phyloP scores from a whole-genome alignment of 2,113 vertebrate species.

The Misgurnus anguillicaudatus region DNA sequence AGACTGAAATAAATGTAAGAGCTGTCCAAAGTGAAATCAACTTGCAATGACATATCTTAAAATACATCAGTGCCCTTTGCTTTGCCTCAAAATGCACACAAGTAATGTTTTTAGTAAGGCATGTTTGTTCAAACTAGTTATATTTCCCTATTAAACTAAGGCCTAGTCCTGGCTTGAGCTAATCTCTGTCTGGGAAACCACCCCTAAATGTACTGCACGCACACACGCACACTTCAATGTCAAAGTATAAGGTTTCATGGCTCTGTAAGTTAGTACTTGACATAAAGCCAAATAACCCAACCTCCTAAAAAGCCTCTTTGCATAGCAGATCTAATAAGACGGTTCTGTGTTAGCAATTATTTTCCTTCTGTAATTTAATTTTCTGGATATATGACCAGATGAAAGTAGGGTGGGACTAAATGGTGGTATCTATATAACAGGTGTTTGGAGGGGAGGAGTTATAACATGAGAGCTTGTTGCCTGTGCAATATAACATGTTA shows the following conservation, averaged over 20 bases:
- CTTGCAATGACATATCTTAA: no score
- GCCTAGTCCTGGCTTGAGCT: no score
- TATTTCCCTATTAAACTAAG: no score
- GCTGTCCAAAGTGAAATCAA: no score
- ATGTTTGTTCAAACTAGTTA: no score
- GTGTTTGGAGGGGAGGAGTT: neutral
- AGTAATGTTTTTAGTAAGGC: no score
- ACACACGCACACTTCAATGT: neutral
- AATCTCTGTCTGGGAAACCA: no score
- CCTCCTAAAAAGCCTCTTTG: neutral
- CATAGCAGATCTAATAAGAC: neutral
- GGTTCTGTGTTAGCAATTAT: neutral
- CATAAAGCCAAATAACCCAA: conserved; percentile 2
- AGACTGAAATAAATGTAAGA: no score
- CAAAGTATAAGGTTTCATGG: neutral
- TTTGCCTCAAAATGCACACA: no score
- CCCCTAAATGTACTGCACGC: no score
- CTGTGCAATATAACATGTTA: no score
- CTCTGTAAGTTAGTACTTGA: conserved; percentile 16
- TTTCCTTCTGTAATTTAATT: neutral
- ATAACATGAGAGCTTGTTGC: neutral
- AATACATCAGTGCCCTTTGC: no score
- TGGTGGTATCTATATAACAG: neutral
- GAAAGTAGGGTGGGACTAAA: neutral
- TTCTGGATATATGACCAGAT: neutral